These are phyloP conservation scores for Chymomyza amoena DNA, from an alignment of 2,888 invertebrate genomes.

Conservation along the genomic window DNA sequence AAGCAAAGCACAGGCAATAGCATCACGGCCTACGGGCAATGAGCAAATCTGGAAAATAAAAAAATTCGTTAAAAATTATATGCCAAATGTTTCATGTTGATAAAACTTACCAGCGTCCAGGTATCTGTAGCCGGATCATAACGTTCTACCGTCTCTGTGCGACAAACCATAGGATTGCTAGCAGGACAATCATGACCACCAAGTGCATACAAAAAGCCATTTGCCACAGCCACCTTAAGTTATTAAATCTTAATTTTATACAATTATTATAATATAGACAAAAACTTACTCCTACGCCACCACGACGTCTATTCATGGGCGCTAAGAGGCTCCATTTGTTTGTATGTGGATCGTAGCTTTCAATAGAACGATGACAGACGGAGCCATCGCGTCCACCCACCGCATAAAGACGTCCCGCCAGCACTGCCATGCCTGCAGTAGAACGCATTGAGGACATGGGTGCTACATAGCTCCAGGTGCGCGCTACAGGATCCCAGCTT, in stretches of 20 bases:
- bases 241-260: not conserved
- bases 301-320: conserved; percentile 91
- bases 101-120: conserved; percentile 84
- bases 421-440: conserved; percentile 93
- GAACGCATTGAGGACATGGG: conserved; percentile 91
- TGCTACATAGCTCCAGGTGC: conserved; percentile 93
- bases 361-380: conserved; percentile 93
- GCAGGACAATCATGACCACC: conserved; percentile 97
- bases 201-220: conserved; percentile 93
- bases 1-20: conserved; percentile 91
- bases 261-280: not conserved
- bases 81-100: not conserved
- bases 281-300: conserved; percentile 89
- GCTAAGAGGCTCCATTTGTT: conserved; percentile 90
- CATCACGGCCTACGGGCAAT: conserved; percentile 90
- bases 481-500: conserved; percentile 92
- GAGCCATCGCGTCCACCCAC: conserved; percentile 96
- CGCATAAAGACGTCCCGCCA: conserved; percentile 91
- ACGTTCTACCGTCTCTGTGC: conserved; percentile 94
- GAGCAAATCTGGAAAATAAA: conserved; percentile 82
- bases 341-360: conserved; percentile 88
- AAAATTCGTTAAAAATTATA: conserved; percentile 44
- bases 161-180: conserved; percentile 88
- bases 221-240: conserved; percentile 86
- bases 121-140: conserved; percentile 88